Conservation (phyloP, 2,888 invertebrate species). For the Coelopa pilipes region DNA sequence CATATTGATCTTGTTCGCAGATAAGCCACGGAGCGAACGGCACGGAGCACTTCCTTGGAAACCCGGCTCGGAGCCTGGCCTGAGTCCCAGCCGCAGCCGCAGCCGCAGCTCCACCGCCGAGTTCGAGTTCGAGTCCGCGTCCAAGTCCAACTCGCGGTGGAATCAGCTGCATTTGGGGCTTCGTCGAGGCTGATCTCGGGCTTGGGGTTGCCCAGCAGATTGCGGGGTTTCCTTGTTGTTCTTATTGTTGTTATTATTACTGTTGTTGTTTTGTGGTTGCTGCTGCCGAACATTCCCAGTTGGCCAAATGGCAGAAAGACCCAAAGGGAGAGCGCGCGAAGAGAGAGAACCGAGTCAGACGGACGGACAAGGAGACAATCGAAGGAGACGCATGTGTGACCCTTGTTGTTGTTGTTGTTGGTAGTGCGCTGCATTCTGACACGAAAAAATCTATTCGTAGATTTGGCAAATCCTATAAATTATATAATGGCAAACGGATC, state of each 20-base stretch:
- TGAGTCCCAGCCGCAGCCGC: too few species aligned
- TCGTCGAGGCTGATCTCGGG: constrained; percentile 47
- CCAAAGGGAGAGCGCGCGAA: neutral
- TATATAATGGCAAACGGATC: constrained; percentile 41
- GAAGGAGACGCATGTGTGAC: neutral
- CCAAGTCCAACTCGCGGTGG: too few species aligned
- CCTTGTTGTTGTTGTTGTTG: constrained; percentile 23
- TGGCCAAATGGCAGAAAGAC: neutral
- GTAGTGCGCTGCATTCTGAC: constrained; percentile 32
- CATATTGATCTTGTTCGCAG: constrained; percentile 66
- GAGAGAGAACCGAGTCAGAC: constrained; percentile 23
- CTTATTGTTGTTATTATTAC: constrained; percentile 35
- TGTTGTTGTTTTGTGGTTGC: constrained; percentile 12
- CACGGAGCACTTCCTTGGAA: constrained; percentile 65
- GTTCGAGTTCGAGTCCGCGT: too few species aligned
- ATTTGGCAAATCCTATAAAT: constrained; percentile 47
- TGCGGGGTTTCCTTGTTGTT: constrained; percentile 38
- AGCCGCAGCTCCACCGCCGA: too few species aligned
- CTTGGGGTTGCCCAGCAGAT: constrained; percentile 55
- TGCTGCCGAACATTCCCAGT: constrained; percentile 20
- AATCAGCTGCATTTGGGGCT: constrained; percentile 21
- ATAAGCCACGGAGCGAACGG: constrained; percentile 57
- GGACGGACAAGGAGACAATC: constrained; percentile 20
- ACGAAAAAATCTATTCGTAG: constrained; percentile 45
- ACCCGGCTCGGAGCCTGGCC: constrained; percentile 34